phyloP scores from a whole-genome alignment of 2,888 invertebrate genomes.

The Epinotia bilunana region DNA sequence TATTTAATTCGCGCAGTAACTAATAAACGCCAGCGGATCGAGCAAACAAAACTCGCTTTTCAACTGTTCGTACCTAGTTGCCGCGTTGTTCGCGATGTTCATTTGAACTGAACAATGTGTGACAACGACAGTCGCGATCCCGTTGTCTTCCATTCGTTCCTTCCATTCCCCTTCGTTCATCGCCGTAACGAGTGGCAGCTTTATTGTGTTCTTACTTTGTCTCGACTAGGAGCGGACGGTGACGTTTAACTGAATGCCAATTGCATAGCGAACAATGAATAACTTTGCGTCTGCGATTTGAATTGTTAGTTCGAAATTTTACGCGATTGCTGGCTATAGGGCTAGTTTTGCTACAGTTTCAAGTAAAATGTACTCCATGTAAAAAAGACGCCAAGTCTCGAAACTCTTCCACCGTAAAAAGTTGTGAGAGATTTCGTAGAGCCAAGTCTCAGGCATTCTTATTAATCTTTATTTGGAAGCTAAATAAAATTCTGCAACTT shows the following conservation, averaged over 20 bases:
- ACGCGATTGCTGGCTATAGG: not conserved
- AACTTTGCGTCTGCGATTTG: slow-evolving; percentile 26
- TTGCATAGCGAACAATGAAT: slow-evolving; percentile 32
- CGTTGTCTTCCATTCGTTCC: slow-evolving; percentile 39
- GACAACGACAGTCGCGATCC: slow-evolving; percentile 45
- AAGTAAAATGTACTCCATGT: not conserved
- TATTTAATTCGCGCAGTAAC: slow-evolving; percentile 33
- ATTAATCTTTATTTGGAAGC: too few relatives aligned
- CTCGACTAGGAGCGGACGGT: slow-evolving; percentile 37
- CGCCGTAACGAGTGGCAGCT: slow-evolving; percentile 42
- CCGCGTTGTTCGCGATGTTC: slow-evolving; percentile 40
- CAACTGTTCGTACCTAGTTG: slow-evolving; percentile 40
- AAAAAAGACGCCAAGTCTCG: too few relatives aligned
- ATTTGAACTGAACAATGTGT: slow-evolving; percentile 43
- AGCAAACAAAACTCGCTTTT: slow-evolving; percentile 37
- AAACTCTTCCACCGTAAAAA: too few relatives aligned
- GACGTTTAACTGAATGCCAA: slow-evolving; percentile 42
- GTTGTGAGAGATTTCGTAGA: too few relatives aligned
- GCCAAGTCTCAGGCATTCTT: too few relatives aligned
- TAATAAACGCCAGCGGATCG: slow-evolving; percentile 29
- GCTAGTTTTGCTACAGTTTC: not conserved
- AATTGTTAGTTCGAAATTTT: not conserved
- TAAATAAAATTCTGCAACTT: too few relatives aligned
- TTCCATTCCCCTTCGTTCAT: slow-evolving; percentile 37
- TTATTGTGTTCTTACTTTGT: slow-evolving; percentile 41